Evolutionary conservation across 2,113 vertebrate species (phyloP).

Genomic region (Microtus richardsoni): DNA sequence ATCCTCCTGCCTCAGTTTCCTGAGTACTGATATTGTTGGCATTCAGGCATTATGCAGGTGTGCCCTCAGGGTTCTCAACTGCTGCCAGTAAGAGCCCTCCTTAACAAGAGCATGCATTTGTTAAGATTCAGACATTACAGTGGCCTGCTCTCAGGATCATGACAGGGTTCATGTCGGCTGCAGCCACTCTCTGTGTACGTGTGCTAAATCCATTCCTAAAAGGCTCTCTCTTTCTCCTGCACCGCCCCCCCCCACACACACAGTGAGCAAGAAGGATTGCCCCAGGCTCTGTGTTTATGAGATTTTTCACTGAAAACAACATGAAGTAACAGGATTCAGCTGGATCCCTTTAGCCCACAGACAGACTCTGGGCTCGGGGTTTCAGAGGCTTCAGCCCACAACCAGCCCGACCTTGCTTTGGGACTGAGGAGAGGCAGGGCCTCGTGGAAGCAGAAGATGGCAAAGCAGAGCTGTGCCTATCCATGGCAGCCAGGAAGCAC

Average conservation of each 20-base stretch:
- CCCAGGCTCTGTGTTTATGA: no score
- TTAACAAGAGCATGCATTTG: rapidly evolving
- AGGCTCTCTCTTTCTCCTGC: no score
- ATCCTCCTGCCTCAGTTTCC: not conserved
- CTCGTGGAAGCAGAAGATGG: not conserved
- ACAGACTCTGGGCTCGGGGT: not conserved
- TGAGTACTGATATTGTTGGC: not conserved
- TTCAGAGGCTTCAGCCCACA: not conserved
- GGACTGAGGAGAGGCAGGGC: not conserved
- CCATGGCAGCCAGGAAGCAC: not conserved
- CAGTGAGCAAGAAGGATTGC: rapidly evolving
- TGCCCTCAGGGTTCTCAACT: no score
- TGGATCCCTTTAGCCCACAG: no score
- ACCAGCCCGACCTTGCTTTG: not conserved
- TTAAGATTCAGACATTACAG: no score
- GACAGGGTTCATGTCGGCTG: no score
- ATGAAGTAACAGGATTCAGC: not conserved
- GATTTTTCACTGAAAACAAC: not conserved
- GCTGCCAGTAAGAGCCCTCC: no score
- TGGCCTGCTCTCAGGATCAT: no score
- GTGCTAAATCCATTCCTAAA: no score
- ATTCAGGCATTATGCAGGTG: no score
- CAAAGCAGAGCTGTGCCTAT: not conserved
- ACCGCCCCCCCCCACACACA: no score
- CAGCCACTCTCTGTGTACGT: rapidly evolving